Base-by-base conservation (phyloP, 2,113 vertebrate genomes). In the Coptodon rendalli region DNA sequence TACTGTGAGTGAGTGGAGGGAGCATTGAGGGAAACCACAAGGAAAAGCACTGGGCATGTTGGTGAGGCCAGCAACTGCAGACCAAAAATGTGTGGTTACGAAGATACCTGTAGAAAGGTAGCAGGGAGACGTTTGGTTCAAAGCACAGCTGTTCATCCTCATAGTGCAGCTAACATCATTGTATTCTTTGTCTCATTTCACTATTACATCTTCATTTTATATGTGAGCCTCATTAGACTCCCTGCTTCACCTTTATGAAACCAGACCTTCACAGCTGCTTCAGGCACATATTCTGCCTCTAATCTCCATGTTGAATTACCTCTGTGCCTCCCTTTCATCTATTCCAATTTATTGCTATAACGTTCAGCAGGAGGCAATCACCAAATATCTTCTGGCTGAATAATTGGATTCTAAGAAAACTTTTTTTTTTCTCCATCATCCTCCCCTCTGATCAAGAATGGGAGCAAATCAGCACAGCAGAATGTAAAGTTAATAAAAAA, bases 321-420 rank as follows among this genome's bases (percentile, higher is more conserved):
- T 78, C 36, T 13, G 76, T 14, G 73, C 57, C 76, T 45, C 31
- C 57, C 29, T 66, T 63, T 80, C 81, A 76, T 88, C 34, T 78
- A 10, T 81, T 85, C 48, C 66, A 81, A 84, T 84, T 84, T 59
- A 83, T 81, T 57, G 79, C 54, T 22, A 12, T 34, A 7, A 76
- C 56, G 12, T 88, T 82, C 40, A 40, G 48, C 34, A 52, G 4
- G 7, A 82, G 22, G 59, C 87, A 84, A 84, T 86, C 87, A 53
- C 22, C 56, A 85, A 66, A 85, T 61, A 85, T 87, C 89, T 66
- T 54, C 50, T 43, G 36, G 89, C 54, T 91, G 52, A 91, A 85
- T 85, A 83, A 87, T 54, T 85, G 48, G 43, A 86, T 83, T 78
- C 57, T n/a, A 80, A 82, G 36, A 73, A 66, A 86, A 68, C 52